phyloP scores from a whole-genome alignment of 1,140 invertebrate genomes.

The Drosophila truncata region DNA sequence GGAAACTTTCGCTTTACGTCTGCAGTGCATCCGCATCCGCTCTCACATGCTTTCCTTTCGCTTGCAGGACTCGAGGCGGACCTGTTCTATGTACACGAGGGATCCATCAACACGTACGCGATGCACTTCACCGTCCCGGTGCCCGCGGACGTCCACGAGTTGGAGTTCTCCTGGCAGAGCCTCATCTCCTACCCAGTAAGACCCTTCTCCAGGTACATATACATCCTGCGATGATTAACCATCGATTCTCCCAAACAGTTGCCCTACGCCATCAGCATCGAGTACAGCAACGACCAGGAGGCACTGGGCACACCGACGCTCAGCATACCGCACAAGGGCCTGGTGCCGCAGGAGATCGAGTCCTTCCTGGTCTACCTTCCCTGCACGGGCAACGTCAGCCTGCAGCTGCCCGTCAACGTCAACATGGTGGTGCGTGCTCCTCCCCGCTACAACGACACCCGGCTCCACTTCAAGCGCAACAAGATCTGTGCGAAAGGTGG shows the following conservation, averaged over 20 bases:
- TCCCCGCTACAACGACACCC: conserved; percentile 88
- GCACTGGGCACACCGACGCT: conserved; percentile 91
- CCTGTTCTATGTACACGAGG: conserved; percentile 93
- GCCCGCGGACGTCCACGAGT: conserved; percentile 91
- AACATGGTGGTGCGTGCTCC: conserved; percentile 91
- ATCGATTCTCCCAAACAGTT: conserved; percentile 86
- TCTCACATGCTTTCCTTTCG: conserved; percentile 3
- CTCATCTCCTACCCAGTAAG: conserved; percentile 91
- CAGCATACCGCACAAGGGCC: conserved; percentile 92
- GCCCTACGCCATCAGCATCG: conserved; percentile 91
- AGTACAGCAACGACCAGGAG: conserved; percentile 90
- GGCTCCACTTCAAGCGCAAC: conserved; percentile 92
- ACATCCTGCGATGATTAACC: conserved; percentile 60
- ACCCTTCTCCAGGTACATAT: conserved; percentile 27
- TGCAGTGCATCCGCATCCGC: conserved; percentile 50
- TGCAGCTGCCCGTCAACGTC: conserved; percentile 91
- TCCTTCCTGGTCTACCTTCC: conserved; percentile 92
- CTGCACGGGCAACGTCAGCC: conserved; percentile 89
- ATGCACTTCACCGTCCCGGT: conserved; percentile 94
- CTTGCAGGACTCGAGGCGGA: conserved; percentile 91
- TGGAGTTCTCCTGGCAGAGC: conserved; percentile 95
- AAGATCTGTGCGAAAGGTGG: conserved; percentile 95
- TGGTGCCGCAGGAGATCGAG: conserved; percentile 91
- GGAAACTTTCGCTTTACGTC: conserved; percentile 71
- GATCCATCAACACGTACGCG: conserved; percentile 95